phyloP scores from a whole-genome alignment of 2,888 invertebrate genomes.

The Lithophane socia region DNA sequence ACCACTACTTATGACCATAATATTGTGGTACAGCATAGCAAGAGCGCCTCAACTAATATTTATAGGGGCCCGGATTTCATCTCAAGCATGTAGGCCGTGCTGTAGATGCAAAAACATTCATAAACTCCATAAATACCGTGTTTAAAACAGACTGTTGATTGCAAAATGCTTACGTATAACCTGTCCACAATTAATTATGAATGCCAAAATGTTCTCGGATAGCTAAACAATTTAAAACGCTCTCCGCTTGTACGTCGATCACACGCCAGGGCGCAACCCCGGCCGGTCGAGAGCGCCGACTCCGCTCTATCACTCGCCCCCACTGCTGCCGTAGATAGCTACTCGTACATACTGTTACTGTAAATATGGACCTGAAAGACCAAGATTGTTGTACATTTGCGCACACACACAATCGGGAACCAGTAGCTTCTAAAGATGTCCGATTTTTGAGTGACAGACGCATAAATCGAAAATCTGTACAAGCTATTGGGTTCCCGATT shows the following conservation, averaged over 20 bases:
- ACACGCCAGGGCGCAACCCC: constrained; percentile 48
- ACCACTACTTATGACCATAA: neutral
- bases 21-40: neutral
- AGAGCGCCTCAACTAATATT: neutral
- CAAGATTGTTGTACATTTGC: neutral
- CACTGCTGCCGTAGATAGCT: constrained; percentile 31
- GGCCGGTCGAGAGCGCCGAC: constrained; percentile 58
- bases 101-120: neutral
- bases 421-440: too few relatives aligned
- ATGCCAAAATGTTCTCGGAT: neutral
- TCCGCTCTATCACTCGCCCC: constrained; percentile 60
- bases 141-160: neutral
- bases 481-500: neutral
- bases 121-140: too few relatives aligned
- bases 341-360: constrained; percentile 24
- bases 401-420: neutral
- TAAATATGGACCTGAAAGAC: neutral
- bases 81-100: neutral
- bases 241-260: neutral
- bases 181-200: neutral
- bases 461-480: neutral
- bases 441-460: too few relatives aligned
- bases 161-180: neutral
- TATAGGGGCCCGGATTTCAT: neutral
- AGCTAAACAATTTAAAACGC: constrained; percentile 17